Evolutionary conservation across 23 tunicate genomes (phyloP), one percentile per base, ranked within the genome.

Genomic region (Botrylloides violaceus): DNA sequence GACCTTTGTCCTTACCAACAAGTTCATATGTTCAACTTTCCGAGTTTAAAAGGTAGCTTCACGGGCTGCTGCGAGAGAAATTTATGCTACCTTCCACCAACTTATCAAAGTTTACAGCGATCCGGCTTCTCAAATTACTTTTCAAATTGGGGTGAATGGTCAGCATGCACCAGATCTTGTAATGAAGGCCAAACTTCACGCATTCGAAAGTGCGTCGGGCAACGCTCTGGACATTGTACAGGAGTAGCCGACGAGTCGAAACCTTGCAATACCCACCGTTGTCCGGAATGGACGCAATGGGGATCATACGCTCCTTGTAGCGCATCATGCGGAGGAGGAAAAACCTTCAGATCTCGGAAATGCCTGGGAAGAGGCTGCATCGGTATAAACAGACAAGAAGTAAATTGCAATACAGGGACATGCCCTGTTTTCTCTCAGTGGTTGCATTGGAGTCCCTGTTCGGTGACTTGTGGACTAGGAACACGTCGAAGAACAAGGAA

Each of bases 351-450:
- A 31, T 25, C 70, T 6, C 4, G 70, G 7, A 63, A 63, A 28
- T 63, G 70, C 29, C 20, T 31, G 4, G 70, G 70, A 4, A 33
- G 19, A 27, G 70, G 70, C 3, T 63, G 70, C 29, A 34, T 63
- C 6, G 70, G 70, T 19, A 4, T 3, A 3, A 27, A 22, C 26
- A 31, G 35, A 28, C 12, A 31, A 31, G 70, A 63, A 4, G 70
- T 33, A 29, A 33, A 27, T 3, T 63, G 70, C 29, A 63, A 63
- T 28, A 27, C 70, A 3, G 70, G 70, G 3, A 63, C 4, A 68
- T 90, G 97, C 37, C 78, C 90, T 24, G 55, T 23, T 34, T 93
- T 83, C 72, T 66, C 78, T 35, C 34, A 77, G 47, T 93, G 98
- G 98, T 29, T 29, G 15, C 23, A 34, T 2, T 93, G 94, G 94